phyloP scores from a whole-genome alignment of 2,888 invertebrate species.

The Maniola hyperantus region DNA sequence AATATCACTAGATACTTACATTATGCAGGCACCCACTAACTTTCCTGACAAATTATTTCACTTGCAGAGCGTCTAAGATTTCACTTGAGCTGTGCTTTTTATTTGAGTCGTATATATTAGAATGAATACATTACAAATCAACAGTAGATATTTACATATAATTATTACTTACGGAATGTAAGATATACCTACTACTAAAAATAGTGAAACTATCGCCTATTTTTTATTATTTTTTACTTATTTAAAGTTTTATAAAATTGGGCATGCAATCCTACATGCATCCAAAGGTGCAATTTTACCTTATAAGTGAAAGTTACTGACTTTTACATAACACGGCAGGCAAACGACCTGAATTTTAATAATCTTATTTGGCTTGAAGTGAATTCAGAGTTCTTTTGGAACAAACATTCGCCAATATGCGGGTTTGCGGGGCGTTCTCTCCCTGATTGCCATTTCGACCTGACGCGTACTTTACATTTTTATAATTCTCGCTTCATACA shows the following conservation, averaged over 20 bases:
- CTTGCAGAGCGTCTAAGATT: neutral
- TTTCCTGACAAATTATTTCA: neutral
- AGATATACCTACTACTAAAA: no score
- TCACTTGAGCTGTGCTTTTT: neutral
- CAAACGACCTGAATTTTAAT: conserved; percentile 1
- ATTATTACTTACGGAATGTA: no score
- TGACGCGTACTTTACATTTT: no score
- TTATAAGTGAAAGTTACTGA: conserved; percentile 2
- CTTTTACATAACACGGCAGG: neutral
- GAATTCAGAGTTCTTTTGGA: neutral
- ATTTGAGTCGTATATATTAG: no score
- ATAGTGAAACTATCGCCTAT: no score
- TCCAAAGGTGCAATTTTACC: neutral
- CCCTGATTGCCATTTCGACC: no score
- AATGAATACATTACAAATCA: no score
- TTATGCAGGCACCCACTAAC: neutral
- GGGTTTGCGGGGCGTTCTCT: no score
- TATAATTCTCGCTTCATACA: neutral
- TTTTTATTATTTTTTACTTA: no score
- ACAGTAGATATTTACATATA: no score
- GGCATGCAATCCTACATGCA: neutral
- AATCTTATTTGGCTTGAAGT: neutral
- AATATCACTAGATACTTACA: neutral
- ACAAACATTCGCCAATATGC: no score
- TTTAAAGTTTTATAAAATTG: neutral